These are phyloP conservation scores for Heliconius charithonia DNA, from an alignment of 2,888 invertebrate species.

Conservation along the genomic window DNA sequence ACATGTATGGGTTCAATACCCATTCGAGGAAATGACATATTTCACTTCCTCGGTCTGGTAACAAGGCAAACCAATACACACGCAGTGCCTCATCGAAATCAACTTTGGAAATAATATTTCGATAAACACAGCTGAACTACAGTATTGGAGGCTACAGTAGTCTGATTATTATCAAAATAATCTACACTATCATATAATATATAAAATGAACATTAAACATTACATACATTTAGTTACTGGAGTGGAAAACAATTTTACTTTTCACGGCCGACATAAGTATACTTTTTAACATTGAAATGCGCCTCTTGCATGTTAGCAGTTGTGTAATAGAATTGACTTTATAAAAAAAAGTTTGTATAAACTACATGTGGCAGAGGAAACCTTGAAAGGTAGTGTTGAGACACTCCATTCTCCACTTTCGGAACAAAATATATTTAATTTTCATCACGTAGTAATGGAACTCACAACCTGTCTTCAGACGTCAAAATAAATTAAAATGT, in stretches of 20 bases:
- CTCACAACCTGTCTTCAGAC: neutral
- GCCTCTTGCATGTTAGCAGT: neutral
- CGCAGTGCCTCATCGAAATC: too few species aligned
- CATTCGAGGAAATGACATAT: too few species aligned
- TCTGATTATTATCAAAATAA: neutral
- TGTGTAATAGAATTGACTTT: neutral
- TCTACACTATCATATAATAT: conserved; percentile 9
- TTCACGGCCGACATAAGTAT: conserved; percentile 21
- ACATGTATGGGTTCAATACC: too few species aligned
- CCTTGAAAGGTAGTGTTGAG: too few species aligned
- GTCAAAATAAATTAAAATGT: too few species aligned
- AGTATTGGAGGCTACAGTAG: neutral
- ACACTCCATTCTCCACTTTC: too few species aligned
- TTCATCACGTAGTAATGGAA: neutral
- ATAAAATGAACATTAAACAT: neutral
- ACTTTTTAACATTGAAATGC: conserved; percentile 7
- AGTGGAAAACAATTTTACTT: conserved; percentile 31
- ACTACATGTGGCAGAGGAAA: too few species aligned
- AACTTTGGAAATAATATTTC: too few species aligned
- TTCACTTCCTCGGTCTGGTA: too few species aligned
- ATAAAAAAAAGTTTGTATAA: neutral
- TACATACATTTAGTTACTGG: conserved; percentile 4
- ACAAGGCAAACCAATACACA: too few species aligned
- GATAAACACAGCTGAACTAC: neutral
- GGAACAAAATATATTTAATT: too few species aligned